Base-by-base conservation (phyloP, 2,888 invertebrate species). In the Chymomyza fuscimana region DNA sequence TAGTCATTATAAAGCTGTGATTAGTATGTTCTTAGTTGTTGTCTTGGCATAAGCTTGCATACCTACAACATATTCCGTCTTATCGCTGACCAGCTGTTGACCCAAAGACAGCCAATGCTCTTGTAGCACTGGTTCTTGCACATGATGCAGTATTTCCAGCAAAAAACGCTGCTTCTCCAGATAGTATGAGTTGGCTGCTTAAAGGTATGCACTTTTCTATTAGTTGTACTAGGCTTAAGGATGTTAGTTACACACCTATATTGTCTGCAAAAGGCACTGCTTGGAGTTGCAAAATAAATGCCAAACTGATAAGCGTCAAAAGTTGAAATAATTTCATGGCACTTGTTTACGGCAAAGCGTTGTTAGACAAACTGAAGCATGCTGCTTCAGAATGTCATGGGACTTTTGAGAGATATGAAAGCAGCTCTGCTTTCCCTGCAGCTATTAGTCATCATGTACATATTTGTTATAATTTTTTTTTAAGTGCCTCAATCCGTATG, bases 81-180 rank as follows among this genome's bases (percentile, higher is more conserved):
- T 73, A 60, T 82, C 87, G 6, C 52, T 67, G 0, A 82, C 77
- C 16, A 85, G 71, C n/a, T 65, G 59, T 32, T 76, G 69, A 5
- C 80, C 81, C 62, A 74, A 9, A 9, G 58, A 59, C 9, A 75
- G 19, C 81, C 81, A 86, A 16, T 80, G 70, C 19, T 66, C 71
- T 58, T 78, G 73, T 25, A 74, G 62, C 5, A 81, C 60, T 5
- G 80, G 87, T 15, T 85, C 82, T 3, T 69, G 73, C 0, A 85
- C 50, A 58, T 82, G 76, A 58, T 85, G 76, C 0, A 85, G 72
- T 58, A 85, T 85, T 63, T 85, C 79, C 46, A 85, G 62, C 36
- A 85, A n/a, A 52, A 75, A 81, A 0, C 72, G 74, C 58, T 87
- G 82, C 59, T 87, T 84, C 22, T 82, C 77, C 65, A 85, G 64